Percentiles rank a stretch among this genome's conserved stretches.
These are phyloP conservation scores for Leptopilina syphax DNA, from an alignment of 2,888 invertebrate genomes.

Conservation along the genomic window DNA sequence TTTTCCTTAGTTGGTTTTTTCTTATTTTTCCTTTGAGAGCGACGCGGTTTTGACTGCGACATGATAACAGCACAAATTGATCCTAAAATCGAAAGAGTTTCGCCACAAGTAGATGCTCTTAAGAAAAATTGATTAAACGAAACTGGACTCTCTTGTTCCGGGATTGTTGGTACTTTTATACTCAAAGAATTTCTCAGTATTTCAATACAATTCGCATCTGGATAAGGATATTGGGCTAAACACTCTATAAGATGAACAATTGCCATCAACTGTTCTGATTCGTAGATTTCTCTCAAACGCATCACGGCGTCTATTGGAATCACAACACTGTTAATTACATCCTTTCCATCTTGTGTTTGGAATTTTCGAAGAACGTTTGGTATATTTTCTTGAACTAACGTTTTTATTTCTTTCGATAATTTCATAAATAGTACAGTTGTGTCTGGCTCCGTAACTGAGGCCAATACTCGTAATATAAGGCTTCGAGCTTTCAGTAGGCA, in stretches of 20 bases:
- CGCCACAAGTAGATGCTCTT: constrained; percentile 73
- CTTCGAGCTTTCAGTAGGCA: constrained; percentile 68
- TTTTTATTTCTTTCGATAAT: constrained; percentile 65
- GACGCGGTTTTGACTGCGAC: constrained; percentile 62
- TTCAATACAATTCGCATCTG: constrained; percentile 68
- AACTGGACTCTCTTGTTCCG: constrained; percentile 63
- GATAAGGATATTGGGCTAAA: constrained; percentile 64
- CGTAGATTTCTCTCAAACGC: constrained; percentile 71
- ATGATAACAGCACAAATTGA: constrained; percentile 69
- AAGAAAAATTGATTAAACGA: constrained; percentile 70
- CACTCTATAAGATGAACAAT: constrained; percentile 69
- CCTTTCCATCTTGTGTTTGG: constrained; percentile 57
- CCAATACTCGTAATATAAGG: constrained; percentile 70
- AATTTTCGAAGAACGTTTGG: constrained; percentile 67
- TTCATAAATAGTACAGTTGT: constrained; percentile 62
- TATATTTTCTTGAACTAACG: constrained; percentile 64
- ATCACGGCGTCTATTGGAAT: constrained; percentile 73
- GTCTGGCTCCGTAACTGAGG: constrained; percentile 65
- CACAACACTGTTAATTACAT: constrained; percentile 67
- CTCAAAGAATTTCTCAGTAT: constrained; percentile 62
- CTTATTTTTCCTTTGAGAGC: constrained; percentile 69
- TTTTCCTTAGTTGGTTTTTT: constrained; percentile 69
- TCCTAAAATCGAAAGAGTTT: constrained; percentile 71
- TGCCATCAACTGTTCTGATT: constrained; percentile 70
- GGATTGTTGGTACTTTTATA: constrained; percentile 64